Base-by-base conservation (phyloP, 2,797 vertebrate species). In the Sebastes iracundus region DNA sequence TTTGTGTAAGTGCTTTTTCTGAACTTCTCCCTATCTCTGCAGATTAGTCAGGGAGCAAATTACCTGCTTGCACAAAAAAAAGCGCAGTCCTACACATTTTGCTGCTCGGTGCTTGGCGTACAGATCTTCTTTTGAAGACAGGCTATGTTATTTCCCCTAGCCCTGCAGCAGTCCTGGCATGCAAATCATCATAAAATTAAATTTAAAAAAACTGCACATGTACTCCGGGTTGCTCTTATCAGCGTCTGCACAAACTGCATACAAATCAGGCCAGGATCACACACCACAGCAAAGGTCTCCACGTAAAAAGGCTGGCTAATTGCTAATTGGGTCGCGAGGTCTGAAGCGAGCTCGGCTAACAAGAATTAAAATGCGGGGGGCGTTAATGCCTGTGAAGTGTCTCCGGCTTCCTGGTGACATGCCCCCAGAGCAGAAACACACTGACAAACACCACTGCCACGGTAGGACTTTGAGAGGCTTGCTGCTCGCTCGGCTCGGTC, bases 11-110 rank as follows among this genome's bases (percentile, higher is more conserved):
- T 87, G 88, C 83, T 92, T 92, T 91, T 92, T 93, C 90, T 93
- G 88, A 94, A 94, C 92, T 93, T 93, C 88, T 93, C 84, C 77
- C 90, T 90, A 93, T 93, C 93, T 91, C 87, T 90, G 90, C 88
- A 94, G 92, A 95, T 95, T 95, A 95, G 94, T 95, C 91, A 93
- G 87, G 91, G 92, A 93, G 90, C 87, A 93, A 93, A 95, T 94
- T 93, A 94, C 93, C 92, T 95, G 89, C 93, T 82, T 89, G 87
- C 83, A 91, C 94, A 91, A 90, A 91, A 92, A 93, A 94, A 90
- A 38, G 83, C 81, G 11, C 90, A 86, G 87, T 89, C 93, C 90
- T 88, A 82, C 90, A 91, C 88, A 84, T 87, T 92, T 89, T 88
- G 82, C 87, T 90, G 81, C 38, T 42, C 14, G 14, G 38, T 87